Base-by-base conservation (phyloP, 2,797 vertebrate species). In the Babyrousa celebensis region DNA sequence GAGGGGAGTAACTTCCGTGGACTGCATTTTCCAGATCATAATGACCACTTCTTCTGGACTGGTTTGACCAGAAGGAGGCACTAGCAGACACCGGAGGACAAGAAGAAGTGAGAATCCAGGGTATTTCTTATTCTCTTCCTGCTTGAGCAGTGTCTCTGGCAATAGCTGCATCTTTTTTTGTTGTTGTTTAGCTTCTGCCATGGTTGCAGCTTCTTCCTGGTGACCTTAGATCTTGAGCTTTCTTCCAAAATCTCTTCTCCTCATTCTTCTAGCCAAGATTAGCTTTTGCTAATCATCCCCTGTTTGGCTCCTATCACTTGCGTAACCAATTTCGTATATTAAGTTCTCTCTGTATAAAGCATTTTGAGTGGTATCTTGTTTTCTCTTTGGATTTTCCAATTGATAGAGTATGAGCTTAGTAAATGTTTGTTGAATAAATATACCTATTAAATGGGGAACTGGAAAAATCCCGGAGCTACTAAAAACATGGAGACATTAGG, bases 401-500 rank as follows among this genome's bases (percentile, higher is more conserved):
- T 32, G n/a, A 75, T 32, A 83, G 5, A 80, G 2, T 84, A 32
- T 54, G 54, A 71, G 7, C 40, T 54, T 71, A 74, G 58, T 79
- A 63, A 68, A 63, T 48, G 9, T 79, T 89, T 84, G 36, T 74
- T 48, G 20, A 96, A 63, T 68, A 15, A 95, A 56, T 75, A 71
- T 6, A 71, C 4, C 48, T 70, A 78, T 27, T 23, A 86, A 71
- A 54, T 43, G n/a, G 9, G 27, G 21, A 85, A 63, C 2, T 95
- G n/a, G 16, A 86, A 85, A 71, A 89, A 60, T 75, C 74, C 52
- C 87, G 43, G 40, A 16, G 40, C 4, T 3, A 74, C 29, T 27
- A 84, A 54, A 95, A 56, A 70, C 29, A 67, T 85, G 14, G n/a
- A 79, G 56, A 40, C n/a, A 65, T 63, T 72, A 83, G 79, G 2